A percentile compares a stretch with the other conserved stretches of the same genome.
Conservation (phyloP, 2,797 vertebrate genomes). For the Lagorchestes hirsutus region DNA sequence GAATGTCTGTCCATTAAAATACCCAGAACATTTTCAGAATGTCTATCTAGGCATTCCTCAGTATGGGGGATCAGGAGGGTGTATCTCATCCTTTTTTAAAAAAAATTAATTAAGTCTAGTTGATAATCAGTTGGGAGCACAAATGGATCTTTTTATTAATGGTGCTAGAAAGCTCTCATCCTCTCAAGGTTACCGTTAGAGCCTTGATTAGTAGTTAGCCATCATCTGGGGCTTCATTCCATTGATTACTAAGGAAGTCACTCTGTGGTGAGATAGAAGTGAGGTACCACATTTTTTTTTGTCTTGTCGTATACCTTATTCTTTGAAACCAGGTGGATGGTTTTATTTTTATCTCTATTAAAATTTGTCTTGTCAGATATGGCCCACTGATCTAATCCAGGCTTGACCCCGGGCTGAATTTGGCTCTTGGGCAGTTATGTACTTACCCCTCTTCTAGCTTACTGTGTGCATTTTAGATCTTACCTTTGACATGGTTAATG, state of each 20-base stretch:
- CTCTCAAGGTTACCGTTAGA: not conserved
- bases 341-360: not conserved
- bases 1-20: not conserved
- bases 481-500: not conserved
- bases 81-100: not conserved
- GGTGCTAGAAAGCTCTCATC: not conserved
- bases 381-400: not conserved
- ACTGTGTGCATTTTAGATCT: not conserved
- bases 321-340: not conserved
- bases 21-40: not conserved
- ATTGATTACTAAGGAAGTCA: not conserved
- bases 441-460: not conserved
- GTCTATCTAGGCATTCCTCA: not conserved
- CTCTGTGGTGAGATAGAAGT: not conserved
- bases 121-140: not conserved
- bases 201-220: not conserved
- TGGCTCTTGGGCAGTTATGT: not conserved
- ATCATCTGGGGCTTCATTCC: not conserved
- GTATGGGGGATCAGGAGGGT: not conserved
- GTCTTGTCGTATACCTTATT: not conserved
- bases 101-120: not conserved
- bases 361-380: not conserved
- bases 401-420: not conserved
- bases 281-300: not conserved
- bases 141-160: not conserved